phyloP scores from a whole-genome alignment of 1,140 invertebrate genomes.

The Scaptomyza graminum region DNA sequence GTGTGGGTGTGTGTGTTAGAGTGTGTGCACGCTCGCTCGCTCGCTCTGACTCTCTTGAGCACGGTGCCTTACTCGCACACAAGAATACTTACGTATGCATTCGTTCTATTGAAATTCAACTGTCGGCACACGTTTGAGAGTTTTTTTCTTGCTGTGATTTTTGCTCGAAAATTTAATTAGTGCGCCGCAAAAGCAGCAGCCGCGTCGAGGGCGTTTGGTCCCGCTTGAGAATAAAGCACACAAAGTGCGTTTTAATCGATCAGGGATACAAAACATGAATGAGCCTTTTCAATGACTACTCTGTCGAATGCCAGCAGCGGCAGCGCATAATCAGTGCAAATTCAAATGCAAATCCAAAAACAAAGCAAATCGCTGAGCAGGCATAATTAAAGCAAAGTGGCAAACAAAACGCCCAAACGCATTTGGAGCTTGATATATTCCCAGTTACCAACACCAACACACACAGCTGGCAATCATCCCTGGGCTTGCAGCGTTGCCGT shows the following conservation, averaged over 20 bases:
- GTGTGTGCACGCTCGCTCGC: slow-evolving; percentile 16
- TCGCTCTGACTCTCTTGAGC: slow-evolving; percentile 34
- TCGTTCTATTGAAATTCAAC: slow-evolving; percentile 37
- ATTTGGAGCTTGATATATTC: slow-evolving; percentile 35
- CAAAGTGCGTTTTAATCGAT: slow-evolving; percentile 69
- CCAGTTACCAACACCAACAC: slow-evolving; percentile 8
- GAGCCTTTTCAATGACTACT: slow-evolving; percentile 8
- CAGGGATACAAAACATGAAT: slow-evolving; percentile 40
- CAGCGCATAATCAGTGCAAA: slow-evolving; percentile 50
- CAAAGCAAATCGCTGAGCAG: slow-evolving; percentile 44
- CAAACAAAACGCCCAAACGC: slow-evolving; percentile 67
- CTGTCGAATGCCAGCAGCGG: slow-evolving; percentile 22
- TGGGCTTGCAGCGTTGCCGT: background rate
- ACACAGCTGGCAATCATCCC: slow-evolving; percentile 16
- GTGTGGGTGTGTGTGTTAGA: background rate
- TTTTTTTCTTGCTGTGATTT: slow-evolving; percentile 29
- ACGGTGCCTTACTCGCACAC: slow-evolving; percentile 12
- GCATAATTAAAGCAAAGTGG: slow-evolving; percentile 74
- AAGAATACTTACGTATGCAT: background rate
- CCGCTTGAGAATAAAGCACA: slow-evolving; percentile 55
- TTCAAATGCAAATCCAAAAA: slow-evolving; percentile 17
- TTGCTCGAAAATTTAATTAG: slow-evolving; percentile 65
- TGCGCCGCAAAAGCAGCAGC: slow-evolving; percentile 32
- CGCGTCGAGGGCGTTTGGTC: slow-evolving; percentile 26
- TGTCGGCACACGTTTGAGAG: slow-evolving; percentile 47